Evolutionary conservation across 2,113 vertebrate species (phyloP).

Genomic region (Geococcyx californianus): DNA sequence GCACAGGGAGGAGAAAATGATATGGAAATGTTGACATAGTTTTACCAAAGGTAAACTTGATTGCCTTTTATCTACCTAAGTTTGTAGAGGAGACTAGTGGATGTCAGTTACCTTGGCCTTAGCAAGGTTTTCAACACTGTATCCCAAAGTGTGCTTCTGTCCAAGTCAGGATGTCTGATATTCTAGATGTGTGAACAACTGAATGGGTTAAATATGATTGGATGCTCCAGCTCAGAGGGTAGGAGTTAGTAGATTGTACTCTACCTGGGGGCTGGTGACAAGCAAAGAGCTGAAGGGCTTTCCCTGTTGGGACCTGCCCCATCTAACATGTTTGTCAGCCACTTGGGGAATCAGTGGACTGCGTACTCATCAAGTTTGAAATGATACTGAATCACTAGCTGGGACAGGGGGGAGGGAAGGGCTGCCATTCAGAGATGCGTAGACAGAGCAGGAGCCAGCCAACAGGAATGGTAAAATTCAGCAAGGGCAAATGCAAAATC

Average conservation of each 20-base stretch:
- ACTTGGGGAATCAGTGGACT: neutral
- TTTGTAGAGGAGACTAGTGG: neutral
- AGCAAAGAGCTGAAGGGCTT: neutral
- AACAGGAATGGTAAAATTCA: neutral
- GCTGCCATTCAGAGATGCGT: neutral
- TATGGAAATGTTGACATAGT: neutral
- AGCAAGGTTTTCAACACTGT: neutral
- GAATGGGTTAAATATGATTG: neutral
- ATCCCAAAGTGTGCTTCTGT: neutral
- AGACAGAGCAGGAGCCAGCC: neutral
- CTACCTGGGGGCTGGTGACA: neutral
- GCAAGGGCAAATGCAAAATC: neutral
- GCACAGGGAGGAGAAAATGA: neutral
- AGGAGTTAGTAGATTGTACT: neutral
- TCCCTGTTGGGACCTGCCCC: neutral
- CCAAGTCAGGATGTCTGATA: neutral
- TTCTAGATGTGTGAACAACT: neutral
- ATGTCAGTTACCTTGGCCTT: neutral
- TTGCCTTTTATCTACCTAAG: neutral
- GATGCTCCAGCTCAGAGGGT: neutral
- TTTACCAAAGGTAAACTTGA: neutral
- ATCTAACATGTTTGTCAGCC: neutral
- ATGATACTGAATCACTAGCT: neutral
- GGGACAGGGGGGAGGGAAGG: neutral
- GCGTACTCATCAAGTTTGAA: neutral